A percentile compares a stretch with the other conserved stretches of the same genome.
phyloP scores from a whole-genome alignment of 1,140 invertebrate species.

The Drosophila sucinea region DNA sequence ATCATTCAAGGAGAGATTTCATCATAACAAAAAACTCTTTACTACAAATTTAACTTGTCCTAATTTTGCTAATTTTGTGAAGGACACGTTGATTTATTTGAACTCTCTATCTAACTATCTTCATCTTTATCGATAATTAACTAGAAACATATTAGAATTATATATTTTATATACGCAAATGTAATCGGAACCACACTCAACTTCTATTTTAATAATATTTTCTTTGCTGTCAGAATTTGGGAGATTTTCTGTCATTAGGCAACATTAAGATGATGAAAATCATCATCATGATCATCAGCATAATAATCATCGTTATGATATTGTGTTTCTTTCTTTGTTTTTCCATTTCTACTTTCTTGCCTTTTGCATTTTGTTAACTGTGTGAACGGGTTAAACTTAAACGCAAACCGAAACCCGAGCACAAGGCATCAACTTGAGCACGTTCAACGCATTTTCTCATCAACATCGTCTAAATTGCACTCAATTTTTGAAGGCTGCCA shows the following conservation, averaged over 20 bases:
- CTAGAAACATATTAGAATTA: no score
- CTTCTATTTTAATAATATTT: constrained; percentile 38
- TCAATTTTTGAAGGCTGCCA: constrained; percentile 78
- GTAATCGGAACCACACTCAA: constrained; percentile 46
- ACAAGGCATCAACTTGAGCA: constrained; percentile 75
- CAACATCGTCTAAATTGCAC: constrained; percentile 79
- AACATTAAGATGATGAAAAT: constrained; percentile 24
- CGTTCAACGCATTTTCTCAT: constrained; percentile 82
- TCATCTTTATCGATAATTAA: no score
- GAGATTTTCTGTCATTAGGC: constrained; percentile 41
- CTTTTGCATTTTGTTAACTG: constrained; percentile 63
- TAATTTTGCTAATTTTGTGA: no score
- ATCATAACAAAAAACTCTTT: no score
- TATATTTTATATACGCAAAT: neutral
- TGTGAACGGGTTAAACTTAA: constrained; percentile 68
- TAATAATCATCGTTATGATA: constrained; percentile 5
- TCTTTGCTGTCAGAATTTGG: constrained; percentile 25
- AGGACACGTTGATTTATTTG: no score
- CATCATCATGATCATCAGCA: neutral
- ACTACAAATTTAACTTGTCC: no score
- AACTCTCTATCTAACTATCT: no score
- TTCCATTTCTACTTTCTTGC: constrained; percentile 16
- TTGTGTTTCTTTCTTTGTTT: constrained; percentile 26
- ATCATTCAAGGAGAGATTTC: no score
- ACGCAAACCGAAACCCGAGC: constrained; percentile 29